Base-by-base conservation (phyloP, 2,797 vertebrate genomes). In the Apodemus agrarius region DNA sequence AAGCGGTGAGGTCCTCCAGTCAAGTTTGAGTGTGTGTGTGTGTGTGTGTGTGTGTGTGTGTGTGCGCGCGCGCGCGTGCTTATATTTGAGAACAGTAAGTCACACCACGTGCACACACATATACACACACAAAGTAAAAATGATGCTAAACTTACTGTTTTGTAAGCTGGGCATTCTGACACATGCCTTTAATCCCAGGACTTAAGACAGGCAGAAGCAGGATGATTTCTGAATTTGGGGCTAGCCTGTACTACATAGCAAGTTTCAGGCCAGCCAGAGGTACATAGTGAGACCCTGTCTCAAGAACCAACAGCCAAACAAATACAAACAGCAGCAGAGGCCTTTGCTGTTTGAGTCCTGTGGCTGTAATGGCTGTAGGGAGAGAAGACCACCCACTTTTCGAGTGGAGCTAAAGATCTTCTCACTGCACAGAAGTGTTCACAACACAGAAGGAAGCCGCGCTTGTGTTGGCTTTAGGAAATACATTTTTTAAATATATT, bases 341-440 rank as follows among this genome's bases (percentile, higher is more conserved):
- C 74, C 49, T 9, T 84, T 94, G 1, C 59, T 96, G 29, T 76
- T 86, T 17, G 43, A 89, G 89, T 83, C 75, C 69, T 95, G 1
- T 90, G 40, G 6, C 46, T 21, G 9, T 21, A 29, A 49, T 29
- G 34, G 22, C 82, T n/a, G 82, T 7, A 11, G 9, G 43, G 74
- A 46, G 26, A 54, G 63, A 49, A 63, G 78, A 4, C 12, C 82
- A 96, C 67, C 0, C 92, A 12, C 40, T 91, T 54, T 90, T 69
- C 81, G 59, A 54, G n/a, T 94, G 76, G 75, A 79, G 90, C 81
- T 85, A 95, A 93, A 40, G 89, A 46, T 49, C 54, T 31, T 12
- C 2, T 89, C 22, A 75, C 97, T 76, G 12, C 40, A 95, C 79
- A 88, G 93, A 89, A 96, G 61, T 83, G 3, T 61, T 96, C 94